phyloP scores from a whole-genome alignment of 1,140 invertebrate genomes.

The Cherax quadricarinatus region DNA sequence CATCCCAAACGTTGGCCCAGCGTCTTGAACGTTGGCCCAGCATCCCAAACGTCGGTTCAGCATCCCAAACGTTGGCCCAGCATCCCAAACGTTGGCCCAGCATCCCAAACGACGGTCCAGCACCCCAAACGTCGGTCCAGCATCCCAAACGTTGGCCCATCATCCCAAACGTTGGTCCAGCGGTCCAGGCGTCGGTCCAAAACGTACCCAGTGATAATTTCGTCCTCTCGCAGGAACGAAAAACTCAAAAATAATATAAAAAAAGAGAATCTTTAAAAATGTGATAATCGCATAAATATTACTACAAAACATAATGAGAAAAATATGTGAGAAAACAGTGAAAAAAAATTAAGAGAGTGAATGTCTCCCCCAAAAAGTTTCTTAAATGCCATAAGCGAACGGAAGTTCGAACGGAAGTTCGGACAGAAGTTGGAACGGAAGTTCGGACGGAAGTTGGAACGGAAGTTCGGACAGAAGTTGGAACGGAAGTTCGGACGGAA shows the following conservation, averaged over 20 bases:
- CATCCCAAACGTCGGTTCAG: not conserved
- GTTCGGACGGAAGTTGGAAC: not conserved
- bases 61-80: not conserved
- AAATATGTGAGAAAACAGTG: constrained; percentile 37
- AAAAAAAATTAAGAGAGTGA: not conserved
- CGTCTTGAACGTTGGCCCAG: not conserved
- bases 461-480: not conserved
- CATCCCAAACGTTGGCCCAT: not conserved
- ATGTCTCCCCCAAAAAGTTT: constrained; percentile 6
- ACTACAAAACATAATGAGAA: constrained; percentile 47
- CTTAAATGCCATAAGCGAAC: constrained; percentile 67
- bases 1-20: not conserved
- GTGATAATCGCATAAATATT: constrained; percentile 65
- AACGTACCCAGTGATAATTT: not conserved
- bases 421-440: not conserved
- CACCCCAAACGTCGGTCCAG: not conserved
- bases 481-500: not conserved
- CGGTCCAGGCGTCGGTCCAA: not conserved
- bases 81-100: not conserved
- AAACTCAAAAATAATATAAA: not conserved
- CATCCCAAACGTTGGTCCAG: not conserved
- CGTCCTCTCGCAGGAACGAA: not conserved
- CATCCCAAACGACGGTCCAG: not conserved
- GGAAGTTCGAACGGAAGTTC: constrained; percentile 44
- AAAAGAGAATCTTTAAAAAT: constrained; percentile 2